Conservation (phyloP, 2,113 vertebrate genomes). For the Platysternon megacephalum region DNA sequence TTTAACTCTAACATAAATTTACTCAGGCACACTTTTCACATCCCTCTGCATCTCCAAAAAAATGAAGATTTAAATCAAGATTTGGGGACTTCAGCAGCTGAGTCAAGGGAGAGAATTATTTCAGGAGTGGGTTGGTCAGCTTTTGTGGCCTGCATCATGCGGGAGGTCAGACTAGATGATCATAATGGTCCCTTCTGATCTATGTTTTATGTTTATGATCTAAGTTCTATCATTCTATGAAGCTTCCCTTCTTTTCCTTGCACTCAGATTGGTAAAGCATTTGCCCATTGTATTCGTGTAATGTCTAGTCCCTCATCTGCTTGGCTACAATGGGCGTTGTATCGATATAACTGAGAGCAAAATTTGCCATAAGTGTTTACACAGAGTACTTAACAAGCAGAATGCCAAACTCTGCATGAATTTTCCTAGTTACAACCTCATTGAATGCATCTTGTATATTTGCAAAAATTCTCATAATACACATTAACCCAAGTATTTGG, state of each 20-base stretch:
- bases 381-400: neutral
- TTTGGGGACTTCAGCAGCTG: too few species aligned
- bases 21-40: neutral
- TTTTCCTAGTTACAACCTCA: neutral
- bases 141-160: too few species aligned
- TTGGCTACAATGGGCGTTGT: neutral
- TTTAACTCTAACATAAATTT: neutral
- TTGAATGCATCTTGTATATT: neutral
- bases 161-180: too few species aligned
- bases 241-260: neutral
- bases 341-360: neutral
- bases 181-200: too few species aligned
- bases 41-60: neutral
- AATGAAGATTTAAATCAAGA: too few species aligned
- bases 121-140: too few species aligned
- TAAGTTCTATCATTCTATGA: too few species aligned
- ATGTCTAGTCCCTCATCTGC: neutral
- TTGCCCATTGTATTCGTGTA: neutral
- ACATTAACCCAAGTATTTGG: neutral
- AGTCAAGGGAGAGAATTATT: too few species aligned
- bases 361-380: fast-evolving
- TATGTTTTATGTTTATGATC: too few species aligned
- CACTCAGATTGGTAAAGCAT: neutral
- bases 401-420: fast-evolving
- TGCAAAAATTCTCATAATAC: neutral